Base-by-base conservation (phyloP, 2,888 invertebrate species). In the Suillia variegata region DNA sequence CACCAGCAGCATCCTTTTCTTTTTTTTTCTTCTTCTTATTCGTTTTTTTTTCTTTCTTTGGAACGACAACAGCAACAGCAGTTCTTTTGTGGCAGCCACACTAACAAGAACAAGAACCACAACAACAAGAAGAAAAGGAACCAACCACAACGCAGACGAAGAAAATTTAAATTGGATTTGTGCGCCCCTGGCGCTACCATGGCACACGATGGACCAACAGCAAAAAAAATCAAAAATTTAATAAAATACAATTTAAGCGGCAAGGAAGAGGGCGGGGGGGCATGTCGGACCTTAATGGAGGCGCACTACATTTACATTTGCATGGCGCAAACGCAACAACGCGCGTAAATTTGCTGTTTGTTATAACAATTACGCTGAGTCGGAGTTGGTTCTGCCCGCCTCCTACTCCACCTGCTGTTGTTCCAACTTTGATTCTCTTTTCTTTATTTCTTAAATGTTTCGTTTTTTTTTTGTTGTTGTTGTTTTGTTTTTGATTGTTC, bases 141-240 rank as follows among this genome's bases (percentile, higher is more conserved):
- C 26, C 26, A 26, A 26, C 26, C 10, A n/a, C 31, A 31, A 31
- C 6, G 31, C 31, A 31, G 31, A 8, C 6, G 6, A 31, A 12
- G 6, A n/a, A n/a, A 38, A 68, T 70, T 72, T 68, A 73, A 73
- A 72, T 72, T 73, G 72, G 73, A 73, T 72, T 73, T 73, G 68
- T 73, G 70, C 62, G 71, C 70, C 73, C 68, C 71, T 73, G 71
- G 70, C 71, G 68, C 68, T 69, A 52, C n/a, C 24, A 18, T 15
- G 49, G 22, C 34, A 49, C 21, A 48, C 13, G 45, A 17, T 20
- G 38, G 15, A 26, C 26, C 53, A 26, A 4, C 38, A 8, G 31
- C 51, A 21, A n/a, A 31, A 49, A n/a, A 49, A 18, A n/a, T 49
- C 2, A 20, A 49, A 21, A 49, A 49, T 34, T 34, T 24, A 47